phyloP scores from a whole-genome alignment of 1,140 invertebrate species.

The Leptopilina clavipes region DNA sequence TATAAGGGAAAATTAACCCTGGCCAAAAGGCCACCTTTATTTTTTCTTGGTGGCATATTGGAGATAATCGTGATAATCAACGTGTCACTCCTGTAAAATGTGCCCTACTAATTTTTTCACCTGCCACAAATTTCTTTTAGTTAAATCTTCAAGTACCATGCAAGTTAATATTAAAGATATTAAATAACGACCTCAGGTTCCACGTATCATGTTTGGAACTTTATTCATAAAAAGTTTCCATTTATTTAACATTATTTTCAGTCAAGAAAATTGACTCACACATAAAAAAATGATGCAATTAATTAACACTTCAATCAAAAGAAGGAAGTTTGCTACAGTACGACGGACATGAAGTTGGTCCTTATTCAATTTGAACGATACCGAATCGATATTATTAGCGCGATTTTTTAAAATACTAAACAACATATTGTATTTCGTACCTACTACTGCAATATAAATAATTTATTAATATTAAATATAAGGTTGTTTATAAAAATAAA shows the following conservation, averaged over 20 bases:
- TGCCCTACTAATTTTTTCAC: not conserved
- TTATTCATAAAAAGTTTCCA: not conserved
- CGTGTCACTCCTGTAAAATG: not conserved
- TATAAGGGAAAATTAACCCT: constrained; percentile 95
- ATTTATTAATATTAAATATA: too few species aligned
- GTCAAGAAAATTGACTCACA: constrained; percentile 13
- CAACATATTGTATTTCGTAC: too few species aligned
- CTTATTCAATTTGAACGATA: too few species aligned
- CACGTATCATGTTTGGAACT: not conserved
- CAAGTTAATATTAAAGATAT: not conserved
- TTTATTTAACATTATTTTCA: not conserved
- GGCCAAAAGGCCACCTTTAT: constrained; percentile 82
- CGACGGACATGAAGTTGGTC: too few species aligned
- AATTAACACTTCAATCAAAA: too few species aligned
- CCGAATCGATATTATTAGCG: too few species aligned
- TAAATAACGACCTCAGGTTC: not conserved
- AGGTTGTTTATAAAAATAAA: too few species aligned
- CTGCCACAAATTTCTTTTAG: not conserved
- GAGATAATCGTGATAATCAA: not conserved
- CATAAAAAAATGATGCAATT: too few species aligned
- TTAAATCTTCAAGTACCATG: not conserved
- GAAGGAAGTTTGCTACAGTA: too few species aligned
- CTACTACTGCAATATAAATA: too few species aligned
- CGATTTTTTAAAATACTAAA: too few species aligned
- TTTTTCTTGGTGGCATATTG: constrained; percentile 71